These are phyloP conservation scores for Strigamia maritima DNA, from an alignment of 2,888 invertebrate genomes.

Conservation along the genomic window DNA sequence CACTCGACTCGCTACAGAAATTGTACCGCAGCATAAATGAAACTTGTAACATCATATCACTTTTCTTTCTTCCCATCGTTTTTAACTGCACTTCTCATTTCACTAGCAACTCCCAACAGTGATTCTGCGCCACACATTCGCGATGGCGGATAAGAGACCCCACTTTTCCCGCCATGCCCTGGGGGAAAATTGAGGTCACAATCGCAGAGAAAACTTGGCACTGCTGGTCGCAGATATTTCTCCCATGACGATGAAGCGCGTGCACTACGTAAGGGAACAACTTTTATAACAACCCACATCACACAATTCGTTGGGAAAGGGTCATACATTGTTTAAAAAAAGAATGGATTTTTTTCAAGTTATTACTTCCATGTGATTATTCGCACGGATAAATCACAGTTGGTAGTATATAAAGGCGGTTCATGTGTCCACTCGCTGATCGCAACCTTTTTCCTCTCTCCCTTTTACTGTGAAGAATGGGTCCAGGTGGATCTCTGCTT, in stretches of 20 bases:
- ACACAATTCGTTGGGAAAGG: not conserved
- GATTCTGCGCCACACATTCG: not conserved
- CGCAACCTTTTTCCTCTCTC: not conserved
- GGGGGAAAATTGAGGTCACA: slow-evolving; percentile 19
- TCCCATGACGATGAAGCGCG: slow-evolving; percentile 1
- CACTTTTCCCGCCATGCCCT: slow-evolving; percentile 11
- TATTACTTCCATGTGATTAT: slow-evolving; percentile 1
- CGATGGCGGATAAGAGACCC: slow-evolving; percentile 14
- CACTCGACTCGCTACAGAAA: not conserved
- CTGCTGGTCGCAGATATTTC: slow-evolving; percentile 15
- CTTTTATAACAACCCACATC: not conserved
- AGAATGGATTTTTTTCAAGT: not conserved
- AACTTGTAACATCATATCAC: slow-evolving; percentile 6
- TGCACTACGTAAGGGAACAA: not conserved
- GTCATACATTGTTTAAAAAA: not conserved
- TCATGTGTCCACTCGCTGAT: not conserved
- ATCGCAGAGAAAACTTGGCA: slow-evolving; percentile 11
- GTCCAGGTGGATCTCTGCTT: slow-evolving; percentile 13
- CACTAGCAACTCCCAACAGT: slow-evolving; percentile 1
- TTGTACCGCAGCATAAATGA: not conserved
- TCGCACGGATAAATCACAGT: not conserved
- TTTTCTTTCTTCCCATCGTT: not conserved
- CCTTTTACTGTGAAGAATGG: not conserved
- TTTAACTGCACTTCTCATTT: slow-evolving; percentile 20
- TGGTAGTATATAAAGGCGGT: not conserved